Percentiles rank a stretch among this genome's conserved stretches.
phyloP scores from a whole-genome alignment of 2,888 invertebrate species.

The Lasius platythorax region DNA sequence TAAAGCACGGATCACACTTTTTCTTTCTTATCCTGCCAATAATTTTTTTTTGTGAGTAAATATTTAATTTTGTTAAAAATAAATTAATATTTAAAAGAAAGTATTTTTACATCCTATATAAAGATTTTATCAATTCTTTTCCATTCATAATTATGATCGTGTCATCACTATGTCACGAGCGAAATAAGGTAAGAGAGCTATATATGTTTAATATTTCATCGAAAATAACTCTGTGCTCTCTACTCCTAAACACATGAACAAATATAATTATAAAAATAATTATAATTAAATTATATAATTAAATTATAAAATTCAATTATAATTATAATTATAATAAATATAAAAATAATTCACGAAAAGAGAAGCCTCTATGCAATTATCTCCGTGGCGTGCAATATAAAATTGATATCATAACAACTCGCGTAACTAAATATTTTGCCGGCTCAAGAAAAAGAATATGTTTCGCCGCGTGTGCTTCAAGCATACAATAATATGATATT shows the following conservation, averaged over 20 bases:
- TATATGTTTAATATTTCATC: not conserved
- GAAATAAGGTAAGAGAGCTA: slow-evolving; percentile 8
- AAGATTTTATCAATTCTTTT: slow-evolving; percentile 2
- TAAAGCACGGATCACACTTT: not conserved
- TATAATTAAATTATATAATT: too few species aligned
- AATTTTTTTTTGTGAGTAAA: not conserved
- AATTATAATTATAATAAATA: too few species aligned
- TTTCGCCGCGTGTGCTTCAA: not conserved
- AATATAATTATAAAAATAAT: not conserved
- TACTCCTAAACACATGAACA: not conserved
- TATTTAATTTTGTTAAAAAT: not conserved
- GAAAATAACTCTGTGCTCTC: not conserved
- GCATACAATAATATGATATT: not conserved
- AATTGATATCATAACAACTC: not conserved
- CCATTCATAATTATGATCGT: not conserved
- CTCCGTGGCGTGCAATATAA: not conserved
- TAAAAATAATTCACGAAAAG: not conserved
- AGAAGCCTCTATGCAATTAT: not conserved
- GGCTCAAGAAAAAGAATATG: not conserved
- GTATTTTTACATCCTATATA: not conserved
- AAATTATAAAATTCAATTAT: too few species aligned
- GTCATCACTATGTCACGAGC: not conserved
- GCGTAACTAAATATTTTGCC: not conserved
- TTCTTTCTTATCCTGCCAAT: not conserved
- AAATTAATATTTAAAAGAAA: not conserved